Evolutionary conservation across 2,888 invertebrate genomes (phyloP).

Genomic region (Eupithecia centaureata): DNA sequence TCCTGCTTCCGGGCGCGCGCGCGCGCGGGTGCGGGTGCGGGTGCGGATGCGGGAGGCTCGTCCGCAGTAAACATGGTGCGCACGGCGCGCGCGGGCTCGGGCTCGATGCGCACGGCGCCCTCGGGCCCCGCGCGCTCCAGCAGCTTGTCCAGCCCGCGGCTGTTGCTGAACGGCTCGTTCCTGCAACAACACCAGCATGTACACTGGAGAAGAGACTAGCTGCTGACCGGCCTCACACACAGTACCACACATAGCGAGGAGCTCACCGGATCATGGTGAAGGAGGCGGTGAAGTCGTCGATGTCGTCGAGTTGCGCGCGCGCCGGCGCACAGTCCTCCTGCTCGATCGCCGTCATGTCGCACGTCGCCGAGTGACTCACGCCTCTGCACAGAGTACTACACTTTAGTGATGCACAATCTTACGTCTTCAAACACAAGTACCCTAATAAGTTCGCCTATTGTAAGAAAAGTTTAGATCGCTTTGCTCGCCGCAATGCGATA

Average conservation of each 20-base stretch:
- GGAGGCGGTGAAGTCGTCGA: conserved; percentile 78
- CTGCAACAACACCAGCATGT: too few species aligned
- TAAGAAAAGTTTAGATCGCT: too few species aligned
- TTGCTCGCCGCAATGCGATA: neutral
- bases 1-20: conserved; percentile 43
- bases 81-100: conserved; percentile 64
- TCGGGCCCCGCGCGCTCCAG: conserved; percentile 43
- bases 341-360: conserved; percentile 95
- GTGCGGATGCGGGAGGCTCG: conserved; percentile 24
- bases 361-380: conserved; percentile 88
- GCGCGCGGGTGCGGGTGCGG: conserved; percentile 37
- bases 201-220: too few species aligned
- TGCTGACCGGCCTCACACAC: too few species aligned
- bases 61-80: conserved; percentile 60
- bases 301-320: conserved; percentile 63
- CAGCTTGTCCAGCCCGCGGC: conserved; percentile 53
- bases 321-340: conserved; percentile 86
- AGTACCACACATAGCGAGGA: too few species aligned
- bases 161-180: conserved; percentile 69
- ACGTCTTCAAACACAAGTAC: neutral
- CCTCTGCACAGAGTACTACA: conserved; percentile 51
- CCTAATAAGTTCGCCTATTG: neutral
- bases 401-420: neutral
- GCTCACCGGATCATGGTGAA: conserved; percentile 85
- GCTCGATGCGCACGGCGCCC: conserved; percentile 58